Evolutionary conservation across 2,113 vertebrate genomes (phyloP).

Genomic region (Eptatretus burgeri): DNA sequence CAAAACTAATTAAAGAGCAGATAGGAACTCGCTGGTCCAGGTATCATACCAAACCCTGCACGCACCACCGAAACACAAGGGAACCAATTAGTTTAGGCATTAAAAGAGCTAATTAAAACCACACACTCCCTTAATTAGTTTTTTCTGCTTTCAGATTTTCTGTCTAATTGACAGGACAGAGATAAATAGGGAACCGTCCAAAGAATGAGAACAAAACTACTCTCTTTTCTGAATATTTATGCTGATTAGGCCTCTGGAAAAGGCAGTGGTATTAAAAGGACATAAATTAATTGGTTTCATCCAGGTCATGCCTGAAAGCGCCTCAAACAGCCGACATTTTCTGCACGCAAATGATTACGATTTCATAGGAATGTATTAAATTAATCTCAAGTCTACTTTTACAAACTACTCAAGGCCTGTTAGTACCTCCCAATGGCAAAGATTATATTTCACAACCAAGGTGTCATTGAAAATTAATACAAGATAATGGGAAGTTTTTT

Average conservation of each 20-base stretch:
- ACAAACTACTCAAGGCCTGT: too few relatives aligned
- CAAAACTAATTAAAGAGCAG: constrained; percentile 99
- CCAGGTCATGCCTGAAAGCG: neutral
- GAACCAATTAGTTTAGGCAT: constrained; percentile 99
- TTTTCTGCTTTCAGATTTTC: constrained; percentile 57
- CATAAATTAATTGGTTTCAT: constrained; percentile 5
- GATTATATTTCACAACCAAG: too few relatives aligned
- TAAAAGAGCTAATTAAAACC: constrained; percentile 99
- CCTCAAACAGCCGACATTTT: neutral
- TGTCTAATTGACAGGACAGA: constrained; percentile 98
- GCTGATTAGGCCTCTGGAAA: constrained; percentile 5
- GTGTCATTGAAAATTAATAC: too few relatives aligned
- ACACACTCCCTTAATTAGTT: constrained; percentile 98
- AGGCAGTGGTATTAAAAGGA: neutral
- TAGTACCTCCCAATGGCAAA: too few relatives aligned
- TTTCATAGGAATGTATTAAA: too few relatives aligned
- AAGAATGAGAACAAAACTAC: constrained; percentile 5
- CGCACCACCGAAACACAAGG: constrained; percentile 99
- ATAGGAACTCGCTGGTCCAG: constrained; percentile 80
- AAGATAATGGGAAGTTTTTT: too few relatives aligned
- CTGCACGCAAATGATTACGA: too few relatives aligned
- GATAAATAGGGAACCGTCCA: constrained; percentile 79
- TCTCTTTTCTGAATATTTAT: constrained; percentile 4
- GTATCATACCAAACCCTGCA: constrained; percentile 72
- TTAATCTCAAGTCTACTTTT: too few relatives aligned